Percentiles rank a stretch among this genome's conserved stretches.
Evolutionary conservation across 2,888 invertebrate genomes (phyloP).

Genomic region (Icerya purchasi): DNA sequence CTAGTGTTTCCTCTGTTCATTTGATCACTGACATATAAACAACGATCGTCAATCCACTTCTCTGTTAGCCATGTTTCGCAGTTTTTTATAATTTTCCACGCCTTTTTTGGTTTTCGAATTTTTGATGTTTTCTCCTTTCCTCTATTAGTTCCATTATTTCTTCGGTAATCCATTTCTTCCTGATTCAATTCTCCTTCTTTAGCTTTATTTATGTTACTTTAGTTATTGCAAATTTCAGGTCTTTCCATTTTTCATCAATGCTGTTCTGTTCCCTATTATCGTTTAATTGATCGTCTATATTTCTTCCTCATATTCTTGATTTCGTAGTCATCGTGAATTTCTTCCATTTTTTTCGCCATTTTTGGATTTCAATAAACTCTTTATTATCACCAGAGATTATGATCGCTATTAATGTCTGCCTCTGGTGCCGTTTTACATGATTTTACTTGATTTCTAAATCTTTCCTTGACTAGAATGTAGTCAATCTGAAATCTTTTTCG

Average conservation of each 20-base stretch:
- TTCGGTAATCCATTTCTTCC: background rate
- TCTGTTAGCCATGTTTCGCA: background rate
- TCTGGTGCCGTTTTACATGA: too few species aligned
- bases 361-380: background rate
- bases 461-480: background rate
- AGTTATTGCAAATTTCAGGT: background rate
- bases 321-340: background rate
- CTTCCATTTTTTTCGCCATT: background rate
- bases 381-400: background rate
- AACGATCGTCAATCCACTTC: background rate
- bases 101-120: background rate
- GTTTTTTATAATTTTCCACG: background rate
- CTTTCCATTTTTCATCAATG: background rate
- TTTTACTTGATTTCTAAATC: background rate
- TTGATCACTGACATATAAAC: background rate
- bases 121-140: background rate
- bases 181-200: background rate
- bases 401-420: background rate
- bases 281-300: background rate
- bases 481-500: background rate
- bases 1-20: background rate
- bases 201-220: background rate
- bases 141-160: background rate
- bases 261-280: background rate
- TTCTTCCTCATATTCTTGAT: background rate